phyloP scores from a whole-genome alignment of 53 echinoderm and acorn worm genomes.

The Glandiceps talaboti region DNA sequence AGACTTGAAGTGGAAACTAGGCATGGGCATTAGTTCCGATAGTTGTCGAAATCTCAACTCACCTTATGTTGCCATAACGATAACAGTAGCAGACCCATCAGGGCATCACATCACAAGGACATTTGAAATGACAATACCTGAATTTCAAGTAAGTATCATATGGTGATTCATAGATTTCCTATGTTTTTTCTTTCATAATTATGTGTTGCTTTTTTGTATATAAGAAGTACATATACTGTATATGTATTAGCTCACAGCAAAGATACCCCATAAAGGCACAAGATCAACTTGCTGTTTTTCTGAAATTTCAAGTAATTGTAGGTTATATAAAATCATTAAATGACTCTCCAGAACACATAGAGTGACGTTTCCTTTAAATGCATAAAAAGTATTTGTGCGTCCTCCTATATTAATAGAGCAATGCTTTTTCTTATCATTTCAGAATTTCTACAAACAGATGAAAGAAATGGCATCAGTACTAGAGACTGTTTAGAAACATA shows the following conservation, averaged over 20 bases:
- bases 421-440: conserved; percentile 13
- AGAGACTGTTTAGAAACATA: conserved; percentile 53
- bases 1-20: conserved; percentile 82
- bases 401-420: too few species aligned
- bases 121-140: conserved; percentile 13
- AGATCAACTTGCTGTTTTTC: too few species aligned
- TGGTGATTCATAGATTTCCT: too few species aligned
- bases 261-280: neutral
- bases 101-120: neutral
- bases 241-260: too few species aligned
- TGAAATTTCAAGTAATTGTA: too few species aligned
- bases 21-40: conserved; percentile 74
- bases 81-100: conserved; percentile 67
- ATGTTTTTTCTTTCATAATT: too few species aligned
- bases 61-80: conserved; percentile 45
- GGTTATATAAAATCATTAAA: too few species aligned
- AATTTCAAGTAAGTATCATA: conserved; percentile 6
- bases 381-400: too few species aligned
- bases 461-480: conserved; percentile 72
- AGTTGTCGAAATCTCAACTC: conserved; percentile 71
- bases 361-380: too few species aligned
- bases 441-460: conserved; percentile 76
- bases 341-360: too few species aligned
- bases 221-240: too few species aligned
- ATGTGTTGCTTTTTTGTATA: too few species aligned